Conservation (phyloP, 2,797 vertebrate species). For the Oryzias sinensis region DNA sequence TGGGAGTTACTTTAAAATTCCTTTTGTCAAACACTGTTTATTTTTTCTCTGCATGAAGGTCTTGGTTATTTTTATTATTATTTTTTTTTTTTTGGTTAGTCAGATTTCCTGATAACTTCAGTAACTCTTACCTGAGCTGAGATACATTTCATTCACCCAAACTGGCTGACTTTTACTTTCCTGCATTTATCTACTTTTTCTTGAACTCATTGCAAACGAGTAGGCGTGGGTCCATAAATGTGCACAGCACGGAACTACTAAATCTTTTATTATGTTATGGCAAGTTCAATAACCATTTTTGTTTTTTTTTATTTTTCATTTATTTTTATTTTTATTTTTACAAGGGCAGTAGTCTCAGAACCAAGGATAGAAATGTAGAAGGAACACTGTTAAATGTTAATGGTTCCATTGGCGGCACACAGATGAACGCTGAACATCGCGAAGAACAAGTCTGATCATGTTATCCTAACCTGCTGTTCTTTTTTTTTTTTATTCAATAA, state of each 20-base stretch:
- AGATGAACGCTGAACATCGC: background rate
- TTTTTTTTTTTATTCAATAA: background rate
- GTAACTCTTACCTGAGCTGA: background rate
- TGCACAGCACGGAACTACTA: conserved; percentile 1
- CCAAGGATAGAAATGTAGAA: background rate
- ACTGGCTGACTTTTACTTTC: background rate
- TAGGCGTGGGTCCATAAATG: conserved; percentile 2
- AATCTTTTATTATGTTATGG: conserved; percentile 3
- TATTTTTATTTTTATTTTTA: background rate
- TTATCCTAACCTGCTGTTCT: background rate
- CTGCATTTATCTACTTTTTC: conserved; percentile 2
- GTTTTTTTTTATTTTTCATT: no score
- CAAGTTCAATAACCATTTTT: conserved; percentile 1
- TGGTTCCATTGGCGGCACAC: no score
- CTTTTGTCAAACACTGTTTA: background rate
- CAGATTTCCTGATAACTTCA: background rate
- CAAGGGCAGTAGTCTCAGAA: background rate
- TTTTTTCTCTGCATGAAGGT: background rate
- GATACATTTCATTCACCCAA: conserved; percentile 16
- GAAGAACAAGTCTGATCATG: background rate
- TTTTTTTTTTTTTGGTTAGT: background rate
- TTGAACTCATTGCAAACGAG: conserved; percentile 7
- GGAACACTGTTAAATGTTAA: background rate
- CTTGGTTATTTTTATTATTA: background rate
- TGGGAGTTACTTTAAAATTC: no score